Percentiles rank a stretch among this genome's conserved stretches.
These are phyloP conservation scores for Sebastes schlegelii DNA, from an alignment of 2,113 vertebrate species.

Conservation along the genomic window DNA sequence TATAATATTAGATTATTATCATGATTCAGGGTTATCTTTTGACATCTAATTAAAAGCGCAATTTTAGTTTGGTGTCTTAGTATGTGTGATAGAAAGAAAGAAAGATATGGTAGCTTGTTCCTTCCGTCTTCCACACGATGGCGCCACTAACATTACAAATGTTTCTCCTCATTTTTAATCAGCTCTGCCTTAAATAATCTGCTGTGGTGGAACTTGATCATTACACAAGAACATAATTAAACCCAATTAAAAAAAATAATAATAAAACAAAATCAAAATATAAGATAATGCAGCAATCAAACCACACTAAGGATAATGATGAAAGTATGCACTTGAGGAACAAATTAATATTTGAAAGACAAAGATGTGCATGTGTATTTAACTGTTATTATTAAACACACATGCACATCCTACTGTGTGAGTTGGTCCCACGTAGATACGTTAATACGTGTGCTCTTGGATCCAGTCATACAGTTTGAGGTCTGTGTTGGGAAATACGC, in stretches of 20 bases:
- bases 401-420: neutral
- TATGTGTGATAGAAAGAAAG: no score
- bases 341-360: neutral
- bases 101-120: neutral
- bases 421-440: neutral
- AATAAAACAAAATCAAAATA: neutral
- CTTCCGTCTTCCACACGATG: slow-evolving; percentile 49
- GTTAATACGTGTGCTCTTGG: neutral
- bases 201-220: neutral
- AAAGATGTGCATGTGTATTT: neutral
- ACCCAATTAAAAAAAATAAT: neutral
- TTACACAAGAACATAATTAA: neutral
- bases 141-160: slow-evolving; percentile 46
- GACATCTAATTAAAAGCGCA: neutral
- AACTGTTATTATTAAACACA: neutral
- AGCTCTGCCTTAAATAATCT: neutral
- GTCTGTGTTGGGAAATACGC: slow-evolving; percentile 18
- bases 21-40: neutral
- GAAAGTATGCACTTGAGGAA: neutral
- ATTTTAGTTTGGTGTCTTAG: neutral
- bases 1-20: no score
- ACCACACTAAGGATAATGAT: neutral
- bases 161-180: neutral
- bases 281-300: neutral
- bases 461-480: neutral